Evolutionary conservation across 1,140 invertebrate genomes (phyloP), one percentile per base, ranked within the genome.

Genomic region (Ceratosolen fusciceps): DNA sequence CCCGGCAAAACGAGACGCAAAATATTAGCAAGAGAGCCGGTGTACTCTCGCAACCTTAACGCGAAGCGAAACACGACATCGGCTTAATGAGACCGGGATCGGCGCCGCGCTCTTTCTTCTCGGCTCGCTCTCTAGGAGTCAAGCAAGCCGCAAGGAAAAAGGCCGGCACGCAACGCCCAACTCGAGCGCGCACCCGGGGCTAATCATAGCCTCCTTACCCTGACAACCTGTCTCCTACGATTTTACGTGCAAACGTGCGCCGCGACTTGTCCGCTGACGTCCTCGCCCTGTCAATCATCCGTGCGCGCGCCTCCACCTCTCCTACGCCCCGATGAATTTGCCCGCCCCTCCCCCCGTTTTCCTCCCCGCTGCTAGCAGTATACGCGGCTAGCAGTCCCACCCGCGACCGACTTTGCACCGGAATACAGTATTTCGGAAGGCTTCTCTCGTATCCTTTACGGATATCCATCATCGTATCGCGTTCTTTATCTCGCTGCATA

Each of bases 161-260:
- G 62, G 47, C 47, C 24, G 10, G 65, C 49, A 34, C 49, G 16
- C 24, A 39, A 56, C 34, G 49, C 52, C 12, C 58, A 60, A 47
- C 37, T 31, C 65, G 58, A 72, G 76, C 80, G 80, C 82, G 76
- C 82, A 83, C 75, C 52, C 58, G 65, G 68, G 83, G 86, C 89
- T 90, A 90, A 90, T 90, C 87, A 90, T 90, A 90, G 89, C 87
- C 24, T 29, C 47, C 74, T 82, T 77, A 82, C 84, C 84, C 85
- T 90, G 89, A 90, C 89, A 90, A 90, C 88, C 89, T 90, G 89
- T 90, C 89, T 90, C 89, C 88, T 89, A 85, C 84, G 86, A 89
- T 90, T 90, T 90, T 89, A 86, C 85, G 88, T 86, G 85, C 86
- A 86, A 82, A 85, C 84, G 83, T 88, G 86, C 82, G 80, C 82